Evolutionary conservation across 2,888 invertebrate genomes (phyloP).

Genomic region (Catonia carolina): DNA sequence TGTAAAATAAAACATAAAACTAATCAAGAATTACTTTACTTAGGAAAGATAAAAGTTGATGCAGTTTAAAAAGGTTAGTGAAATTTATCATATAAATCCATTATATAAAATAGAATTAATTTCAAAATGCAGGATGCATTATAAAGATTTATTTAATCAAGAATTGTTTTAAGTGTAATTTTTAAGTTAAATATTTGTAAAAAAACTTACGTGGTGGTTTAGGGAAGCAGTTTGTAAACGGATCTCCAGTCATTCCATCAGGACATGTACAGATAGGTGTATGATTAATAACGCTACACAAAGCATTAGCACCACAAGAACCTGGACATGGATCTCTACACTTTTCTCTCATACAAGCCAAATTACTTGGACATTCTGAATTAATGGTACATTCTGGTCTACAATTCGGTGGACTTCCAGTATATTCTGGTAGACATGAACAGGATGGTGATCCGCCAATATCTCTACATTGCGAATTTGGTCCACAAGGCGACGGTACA

Average conservation of each 20-base stretch:
- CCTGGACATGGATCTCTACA: slow-evolving; percentile 48
- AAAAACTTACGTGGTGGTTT: slow-evolving; percentile 52
- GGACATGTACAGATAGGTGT: slow-evolving; percentile 65
- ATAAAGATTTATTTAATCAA: too few species aligned
- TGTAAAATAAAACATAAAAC: too few species aligned
- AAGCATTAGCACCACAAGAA: slow-evolving; percentile 43
- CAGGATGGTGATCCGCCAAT: slow-evolving; percentile 61
- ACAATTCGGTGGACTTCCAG: slow-evolving; percentile 64
- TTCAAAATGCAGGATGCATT: too few species aligned
- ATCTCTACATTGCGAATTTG: slow-evolving; percentile 65
- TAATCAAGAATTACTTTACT: too few species aligned
- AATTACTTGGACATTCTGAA: slow-evolving; percentile 49
- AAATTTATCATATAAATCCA: too few species aligned
- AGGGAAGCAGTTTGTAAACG: slow-evolving; percentile 39
- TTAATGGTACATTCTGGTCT: slow-evolving; percentile 63
- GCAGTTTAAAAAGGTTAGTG: too few species aligned
- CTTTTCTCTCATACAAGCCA: slow-evolving; percentile 46
- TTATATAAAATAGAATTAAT: too few species aligned
- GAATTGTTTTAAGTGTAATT: too few species aligned
- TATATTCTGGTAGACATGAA: slow-evolving; percentile 57
- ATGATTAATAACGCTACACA: slow-evolving; percentile 58
- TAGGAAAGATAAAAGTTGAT: too few species aligned
- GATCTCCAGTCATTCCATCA: slow-evolving; percentile 44
- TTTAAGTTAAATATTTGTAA: too few species aligned
- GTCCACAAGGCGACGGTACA: slow-evolving; percentile 70